Conservation (phyloP, 2,113 vertebrate species). For the Brienomyrus longianalis region DNA sequence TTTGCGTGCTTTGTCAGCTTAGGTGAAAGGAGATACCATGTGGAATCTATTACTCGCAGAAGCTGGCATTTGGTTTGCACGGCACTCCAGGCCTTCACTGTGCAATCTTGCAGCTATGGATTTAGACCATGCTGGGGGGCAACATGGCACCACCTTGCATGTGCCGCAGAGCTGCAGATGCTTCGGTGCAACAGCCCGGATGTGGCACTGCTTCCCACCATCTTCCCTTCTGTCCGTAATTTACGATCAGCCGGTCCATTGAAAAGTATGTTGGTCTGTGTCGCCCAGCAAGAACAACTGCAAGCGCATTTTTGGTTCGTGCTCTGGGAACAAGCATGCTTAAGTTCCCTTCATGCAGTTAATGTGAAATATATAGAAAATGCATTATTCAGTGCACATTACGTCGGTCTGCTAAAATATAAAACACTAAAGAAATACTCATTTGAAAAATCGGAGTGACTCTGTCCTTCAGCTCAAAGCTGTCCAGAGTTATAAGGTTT, state of each 20-base stretch:
- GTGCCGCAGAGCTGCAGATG: background rate
- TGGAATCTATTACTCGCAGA: background rate
- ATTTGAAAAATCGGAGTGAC: background rate
- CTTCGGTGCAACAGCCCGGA: background rate
- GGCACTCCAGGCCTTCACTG: background rate
- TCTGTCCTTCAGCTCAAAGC: background rate
- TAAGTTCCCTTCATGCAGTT: background rate
- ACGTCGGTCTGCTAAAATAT: background rate
- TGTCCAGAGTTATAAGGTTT: background rate
- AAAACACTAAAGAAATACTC: background rate
- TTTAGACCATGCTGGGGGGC: slow-evolving; percentile 3
- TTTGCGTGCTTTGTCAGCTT: background rate
- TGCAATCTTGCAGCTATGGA: background rate
- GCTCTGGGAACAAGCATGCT: background rate
- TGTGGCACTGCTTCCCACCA: background rate
- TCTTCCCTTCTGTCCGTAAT: background rate
- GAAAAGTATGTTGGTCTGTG: background rate
- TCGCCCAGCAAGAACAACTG: background rate
- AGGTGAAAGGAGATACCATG: background rate
- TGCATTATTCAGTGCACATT: background rate
- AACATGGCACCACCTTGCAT: background rate
- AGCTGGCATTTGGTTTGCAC: background rate
- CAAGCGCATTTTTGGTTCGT: background rate
- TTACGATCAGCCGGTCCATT: background rate
- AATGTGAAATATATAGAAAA: background rate